Evolutionary conservation across 64 coral and sea anemone genomes (phyloP).

Genomic region (Actinia tenebrosa): DNA sequence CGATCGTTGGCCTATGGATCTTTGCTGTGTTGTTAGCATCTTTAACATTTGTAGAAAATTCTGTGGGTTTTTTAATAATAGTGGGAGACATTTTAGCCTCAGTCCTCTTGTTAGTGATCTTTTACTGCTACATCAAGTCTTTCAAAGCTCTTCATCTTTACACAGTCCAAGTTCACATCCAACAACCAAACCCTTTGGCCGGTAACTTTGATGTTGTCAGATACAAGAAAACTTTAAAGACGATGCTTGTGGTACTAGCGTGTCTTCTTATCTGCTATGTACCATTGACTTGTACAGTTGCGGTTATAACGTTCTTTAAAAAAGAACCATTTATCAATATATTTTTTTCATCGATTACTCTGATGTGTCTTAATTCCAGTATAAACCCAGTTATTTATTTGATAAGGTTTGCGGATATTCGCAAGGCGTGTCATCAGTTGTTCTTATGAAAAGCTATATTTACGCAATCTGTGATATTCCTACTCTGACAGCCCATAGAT

Average conservation of each 20-base stretch:
- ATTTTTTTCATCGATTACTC: background rate
- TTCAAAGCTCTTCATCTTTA: slow-evolving; percentile 1
- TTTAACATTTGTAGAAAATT: background rate
- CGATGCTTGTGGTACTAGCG: background rate
- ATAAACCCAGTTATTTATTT: no score
- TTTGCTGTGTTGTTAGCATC: background rate
- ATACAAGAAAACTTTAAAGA: background rate
- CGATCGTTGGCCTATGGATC: background rate
- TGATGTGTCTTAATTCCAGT: no score
- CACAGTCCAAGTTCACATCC: background rate
- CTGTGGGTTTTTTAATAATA: background rate
- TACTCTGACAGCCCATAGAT: no score
- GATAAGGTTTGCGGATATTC: no score
- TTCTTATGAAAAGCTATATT: no score
- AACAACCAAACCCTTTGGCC: background rate
- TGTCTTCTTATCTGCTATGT: background rate
- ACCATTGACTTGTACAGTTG: background rate
- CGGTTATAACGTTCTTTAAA: no score
- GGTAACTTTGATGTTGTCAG: slow-evolving; percentile 12
- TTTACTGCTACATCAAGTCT: background rate
- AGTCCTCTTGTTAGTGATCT: background rate
- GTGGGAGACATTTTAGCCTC: background rate
- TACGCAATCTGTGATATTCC: no score
- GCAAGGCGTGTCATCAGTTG: no score
- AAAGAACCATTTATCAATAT: background rate